phyloP scores from a whole-genome alignment of 2,113 vertebrate genomes.

The Corythoichthys haematopterus region DNA sequence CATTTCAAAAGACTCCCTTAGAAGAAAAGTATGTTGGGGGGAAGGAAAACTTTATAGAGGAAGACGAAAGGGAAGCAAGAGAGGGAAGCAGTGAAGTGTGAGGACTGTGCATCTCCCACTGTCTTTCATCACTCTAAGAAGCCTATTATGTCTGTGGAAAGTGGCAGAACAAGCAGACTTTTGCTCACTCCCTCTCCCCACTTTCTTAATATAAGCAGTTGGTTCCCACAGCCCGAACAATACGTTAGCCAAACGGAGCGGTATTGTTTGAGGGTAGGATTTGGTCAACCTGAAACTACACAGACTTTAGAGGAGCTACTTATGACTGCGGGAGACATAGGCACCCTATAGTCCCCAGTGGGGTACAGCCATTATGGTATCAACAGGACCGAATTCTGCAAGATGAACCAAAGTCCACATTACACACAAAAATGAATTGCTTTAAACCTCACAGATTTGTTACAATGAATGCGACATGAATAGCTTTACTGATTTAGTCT shows the following conservation, averaged over 20 bases:
- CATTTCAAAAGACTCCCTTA: slow-evolving; percentile 83
- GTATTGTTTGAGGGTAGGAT: slow-evolving; percentile 68
- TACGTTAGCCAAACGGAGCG: slow-evolving; percentile 66
- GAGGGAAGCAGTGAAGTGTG: slow-evolving; percentile 82
- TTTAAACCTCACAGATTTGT: slow-evolving; percentile 1
- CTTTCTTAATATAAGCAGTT: slow-evolving; percentile 78
- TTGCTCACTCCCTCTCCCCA: slow-evolving; percentile 28
- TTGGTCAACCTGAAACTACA: slow-evolving; percentile 70
- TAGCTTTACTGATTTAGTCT: background rate
- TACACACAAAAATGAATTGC: background rate
- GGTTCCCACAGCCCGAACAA: slow-evolving; percentile 86
- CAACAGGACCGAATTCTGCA: slow-evolving; percentile 2
- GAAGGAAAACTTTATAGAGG: slow-evolving; percentile 43
- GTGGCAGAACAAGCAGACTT: slow-evolving; percentile 36
- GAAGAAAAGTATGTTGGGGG: slow-evolving; percentile 59
- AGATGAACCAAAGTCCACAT: background rate
- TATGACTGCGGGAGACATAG: slow-evolving; percentile 36
- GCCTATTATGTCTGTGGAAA: slow-evolving; percentile 63
- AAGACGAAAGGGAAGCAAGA: slow-evolving; percentile 4
- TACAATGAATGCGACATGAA: background rate
- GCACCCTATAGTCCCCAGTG: slow-evolving; percentile 17
- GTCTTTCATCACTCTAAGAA: slow-evolving; percentile 70
- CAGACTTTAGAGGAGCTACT: slow-evolving; percentile 39
- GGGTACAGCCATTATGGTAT: slow-evolving; percentile 4
- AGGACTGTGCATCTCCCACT: slow-evolving; percentile 81